Evolutionary conservation across 1,140 invertebrate genomes (phyloP).

Genomic region (Branchinecta lynchi): DNA sequence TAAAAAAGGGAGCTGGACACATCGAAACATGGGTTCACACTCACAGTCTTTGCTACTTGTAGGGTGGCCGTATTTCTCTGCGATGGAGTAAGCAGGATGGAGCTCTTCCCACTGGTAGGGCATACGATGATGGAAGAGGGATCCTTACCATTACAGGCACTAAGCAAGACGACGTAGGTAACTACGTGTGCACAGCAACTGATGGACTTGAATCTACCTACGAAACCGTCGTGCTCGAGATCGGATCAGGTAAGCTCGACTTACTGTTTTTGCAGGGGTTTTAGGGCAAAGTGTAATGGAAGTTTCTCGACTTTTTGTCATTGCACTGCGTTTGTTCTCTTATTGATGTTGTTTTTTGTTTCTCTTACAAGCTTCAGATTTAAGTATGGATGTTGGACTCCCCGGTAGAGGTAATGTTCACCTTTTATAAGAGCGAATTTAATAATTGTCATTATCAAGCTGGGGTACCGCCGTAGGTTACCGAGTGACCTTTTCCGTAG

Average conservation of each 20-base stretch:
- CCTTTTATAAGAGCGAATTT: no score
- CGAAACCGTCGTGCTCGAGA: constrained; percentile 51
- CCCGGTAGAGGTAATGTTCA: neutral
- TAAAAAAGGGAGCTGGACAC: no score
- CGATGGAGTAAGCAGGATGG: constrained; percentile 63
- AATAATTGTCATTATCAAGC: no score
- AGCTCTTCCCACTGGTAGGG: constrained; percentile 43
- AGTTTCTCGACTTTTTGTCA: no score
- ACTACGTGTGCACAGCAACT: constrained; percentile 67
- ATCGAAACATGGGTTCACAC: neutral
- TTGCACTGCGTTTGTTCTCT: no score
- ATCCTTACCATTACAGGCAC: constrained; percentile 56
- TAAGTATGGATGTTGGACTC: neutral
- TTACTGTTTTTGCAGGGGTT: constrained; percentile 29
- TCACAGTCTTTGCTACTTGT: neutral
- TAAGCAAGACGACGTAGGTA: constrained; percentile 60
- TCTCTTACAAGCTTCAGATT: neutral
- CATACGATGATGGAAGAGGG: constrained; percentile 47
- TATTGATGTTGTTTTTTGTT: neutral
- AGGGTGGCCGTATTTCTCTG: constrained; percentile 32
- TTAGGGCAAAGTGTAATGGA: no score
- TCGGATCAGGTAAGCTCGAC: constrained; percentile 38
- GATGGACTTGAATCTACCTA: constrained; percentile 47
- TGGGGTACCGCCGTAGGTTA: no score
- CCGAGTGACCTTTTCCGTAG: no score